Evolutionary conservation across 2,113 vertebrate species (phyloP).

Genomic region (Sorex araneus): DNA sequence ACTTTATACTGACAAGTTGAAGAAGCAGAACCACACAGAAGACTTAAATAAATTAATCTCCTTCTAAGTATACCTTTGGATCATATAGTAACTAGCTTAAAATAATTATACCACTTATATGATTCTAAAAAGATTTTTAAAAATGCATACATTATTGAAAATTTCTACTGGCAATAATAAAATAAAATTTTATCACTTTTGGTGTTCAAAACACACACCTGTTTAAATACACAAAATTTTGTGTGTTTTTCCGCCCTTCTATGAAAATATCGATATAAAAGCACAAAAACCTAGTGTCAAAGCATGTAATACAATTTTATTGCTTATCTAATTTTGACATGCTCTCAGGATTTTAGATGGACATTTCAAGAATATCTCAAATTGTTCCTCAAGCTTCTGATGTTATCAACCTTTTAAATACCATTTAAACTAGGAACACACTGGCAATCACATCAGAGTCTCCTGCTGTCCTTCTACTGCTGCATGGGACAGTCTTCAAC

Average conservation of each 20-base stretch:
- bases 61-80: conserved; percentile 72
- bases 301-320: conserved; percentile 52
- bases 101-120: conserved; percentile 50
- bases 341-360: conserved; percentile 75
- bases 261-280: conserved; percentile 60
- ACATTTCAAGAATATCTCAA: conserved; percentile 73
- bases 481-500: conserved; percentile 89
- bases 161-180: conserved; percentile 76
- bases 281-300: conserved; percentile 34
- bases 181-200: conserved; percentile 86
- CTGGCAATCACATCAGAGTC: conserved; percentile 81
- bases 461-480: conserved; percentile 84
- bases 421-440: conserved; percentile 77
- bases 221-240: conserved; percentile 46
- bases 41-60: conserved; percentile 69
- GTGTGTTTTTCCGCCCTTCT: conserved; percentile 24
- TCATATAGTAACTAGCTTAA: conserved; percentile 60
- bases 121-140: conserved; percentile 76
- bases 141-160: conserved; percentile 40
- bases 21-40: conserved; percentile 71
- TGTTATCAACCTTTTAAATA: conserved; percentile 78
- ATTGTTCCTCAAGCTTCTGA: conserved; percentile 84
- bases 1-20: conserved; percentile 69
- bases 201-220: conserved; percentile 76
- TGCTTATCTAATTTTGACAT: conserved; percentile 74